Conservation (phyloP, 2,888 invertebrate genomes). For the Macrophya annulata region DNA sequence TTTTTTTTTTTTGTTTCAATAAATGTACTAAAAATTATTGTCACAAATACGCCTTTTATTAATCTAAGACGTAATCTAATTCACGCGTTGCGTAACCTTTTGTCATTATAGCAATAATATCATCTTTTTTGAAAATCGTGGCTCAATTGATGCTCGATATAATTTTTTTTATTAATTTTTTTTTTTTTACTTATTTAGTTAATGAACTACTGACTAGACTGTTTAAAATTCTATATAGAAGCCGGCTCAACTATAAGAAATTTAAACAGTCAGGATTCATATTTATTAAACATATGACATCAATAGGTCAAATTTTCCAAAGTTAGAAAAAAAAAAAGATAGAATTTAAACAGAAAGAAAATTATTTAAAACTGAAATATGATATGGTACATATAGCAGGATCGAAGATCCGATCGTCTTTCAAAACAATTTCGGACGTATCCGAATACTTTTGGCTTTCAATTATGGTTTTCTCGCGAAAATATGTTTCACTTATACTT, state of each 20-base stretch:
- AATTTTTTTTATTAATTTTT: too few relatives aligned
- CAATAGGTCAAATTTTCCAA: slow-evolving; percentile 28
- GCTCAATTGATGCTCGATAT: background rate
- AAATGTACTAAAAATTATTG: slow-evolving; percentile 5
- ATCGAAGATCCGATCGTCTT: slow-evolving; percentile 26
- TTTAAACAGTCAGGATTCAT: background rate
- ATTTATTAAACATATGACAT: background rate
- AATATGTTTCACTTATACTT: background rate
- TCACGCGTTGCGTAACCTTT: background rate
- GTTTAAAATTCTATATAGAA: slow-evolving; percentile 32
- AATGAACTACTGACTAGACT: background rate
- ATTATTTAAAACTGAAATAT: background rate
- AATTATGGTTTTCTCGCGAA: background rate
- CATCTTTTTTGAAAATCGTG: background rate
- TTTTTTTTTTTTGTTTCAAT: background rate
- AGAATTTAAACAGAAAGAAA: background rate
- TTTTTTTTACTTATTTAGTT: background rate
- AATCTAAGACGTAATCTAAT: background rate
- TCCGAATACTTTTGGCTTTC: background rate
- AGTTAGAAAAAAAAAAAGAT: background rate
- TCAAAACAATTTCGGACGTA: background rate
- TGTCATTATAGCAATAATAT: slow-evolving; percentile 1
- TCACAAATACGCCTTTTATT: background rate
- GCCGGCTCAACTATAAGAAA: slow-evolving; percentile 44
- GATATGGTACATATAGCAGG: background rate